These are phyloP conservation scores for Stichopus horrens DNA, from an alignment of 53 echinoderm and acorn worm species.

Conservation along the genomic window DNA sequence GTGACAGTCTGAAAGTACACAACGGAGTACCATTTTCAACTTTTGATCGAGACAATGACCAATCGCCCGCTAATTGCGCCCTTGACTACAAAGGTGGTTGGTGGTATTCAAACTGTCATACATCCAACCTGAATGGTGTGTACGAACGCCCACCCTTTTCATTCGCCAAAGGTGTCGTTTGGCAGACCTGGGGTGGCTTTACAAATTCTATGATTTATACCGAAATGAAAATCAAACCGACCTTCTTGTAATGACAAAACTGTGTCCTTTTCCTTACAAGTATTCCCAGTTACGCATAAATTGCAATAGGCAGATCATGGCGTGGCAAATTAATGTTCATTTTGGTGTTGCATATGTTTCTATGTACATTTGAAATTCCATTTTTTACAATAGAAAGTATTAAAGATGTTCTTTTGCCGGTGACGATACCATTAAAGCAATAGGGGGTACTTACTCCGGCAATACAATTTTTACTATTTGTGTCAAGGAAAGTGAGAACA, in stretches of 20 bases:
- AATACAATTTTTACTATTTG: too few species aligned
- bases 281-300: too few species aligned
- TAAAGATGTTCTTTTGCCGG: too few species aligned
- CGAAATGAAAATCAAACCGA: conserved; percentile 81
- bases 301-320: too few species aligned
- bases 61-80: conserved; percentile 81
- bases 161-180: conserved; percentile 75
- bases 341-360: too few species aligned
- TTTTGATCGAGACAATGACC: conserved; percentile 79
- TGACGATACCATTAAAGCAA: too few species aligned
- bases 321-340: too few species aligned
- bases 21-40: conserved; percentile 78
- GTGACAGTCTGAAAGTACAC: conserved; percentile 73
- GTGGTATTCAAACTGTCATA: conserved; percentile 83
- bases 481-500: too few species aligned
- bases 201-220: conserved; percentile 71
- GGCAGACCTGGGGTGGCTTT: conserved; percentile 72
- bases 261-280: not conserved
- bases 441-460: too few species aligned
- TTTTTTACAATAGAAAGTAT: too few species aligned
- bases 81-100: conserved; percentile 66
- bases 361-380: too few species aligned
- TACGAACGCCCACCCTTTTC: conserved; percentile 58
- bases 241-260: conserved; percentile 18
- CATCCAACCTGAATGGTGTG: conserved; percentile 78